Evolutionary conservation across 2,888 invertebrate genomes (phyloP).

Genomic region (Coelopa pilipes): DNA sequence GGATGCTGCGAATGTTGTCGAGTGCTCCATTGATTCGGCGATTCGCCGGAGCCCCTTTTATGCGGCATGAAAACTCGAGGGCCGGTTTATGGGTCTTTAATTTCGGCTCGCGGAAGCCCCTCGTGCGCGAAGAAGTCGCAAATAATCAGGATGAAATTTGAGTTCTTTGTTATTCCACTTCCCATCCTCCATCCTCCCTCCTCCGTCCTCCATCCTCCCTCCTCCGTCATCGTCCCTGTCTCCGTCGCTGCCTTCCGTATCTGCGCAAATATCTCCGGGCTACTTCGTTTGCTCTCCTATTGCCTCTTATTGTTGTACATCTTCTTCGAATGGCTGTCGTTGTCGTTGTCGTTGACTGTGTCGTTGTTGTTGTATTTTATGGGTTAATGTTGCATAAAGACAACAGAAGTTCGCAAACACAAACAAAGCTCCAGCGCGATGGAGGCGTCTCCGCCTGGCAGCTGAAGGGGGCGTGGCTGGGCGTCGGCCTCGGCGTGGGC

Average conservation of each 20-base stretch:
- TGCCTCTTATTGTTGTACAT: too few species aligned
- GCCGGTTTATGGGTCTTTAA: too few species aligned
- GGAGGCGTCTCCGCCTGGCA: not conserved
- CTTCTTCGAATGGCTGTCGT: not conserved
- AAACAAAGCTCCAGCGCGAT: not conserved
- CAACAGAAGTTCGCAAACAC: not conserved
- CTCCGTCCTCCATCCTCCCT: too few species aligned
- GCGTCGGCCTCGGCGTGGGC: too few species aligned
- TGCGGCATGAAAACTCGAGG: too few species aligned
- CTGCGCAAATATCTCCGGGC: not conserved
- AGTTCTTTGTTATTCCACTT: not conserved
- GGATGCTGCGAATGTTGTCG: too few species aligned
- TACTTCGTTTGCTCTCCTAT: not conserved
- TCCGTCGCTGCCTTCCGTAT: too few species aligned
- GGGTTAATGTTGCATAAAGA: constrained; percentile 18
- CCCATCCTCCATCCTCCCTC: too few species aligned
- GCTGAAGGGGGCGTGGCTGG: not conserved
- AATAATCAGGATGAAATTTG: constrained; percentile 11
- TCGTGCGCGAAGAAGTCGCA: not conserved
- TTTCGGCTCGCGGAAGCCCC: too few species aligned
- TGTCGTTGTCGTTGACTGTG: not conserved
- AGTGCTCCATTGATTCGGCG: too few species aligned
- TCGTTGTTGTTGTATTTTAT: constrained; percentile 11
- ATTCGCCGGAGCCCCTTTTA: too few species aligned
- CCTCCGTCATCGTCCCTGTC: too few species aligned